Evolutionary conservation across 2,113 vertebrate genomes (phyloP).

Genomic region (Nothoprocta perdicaria): DNA sequence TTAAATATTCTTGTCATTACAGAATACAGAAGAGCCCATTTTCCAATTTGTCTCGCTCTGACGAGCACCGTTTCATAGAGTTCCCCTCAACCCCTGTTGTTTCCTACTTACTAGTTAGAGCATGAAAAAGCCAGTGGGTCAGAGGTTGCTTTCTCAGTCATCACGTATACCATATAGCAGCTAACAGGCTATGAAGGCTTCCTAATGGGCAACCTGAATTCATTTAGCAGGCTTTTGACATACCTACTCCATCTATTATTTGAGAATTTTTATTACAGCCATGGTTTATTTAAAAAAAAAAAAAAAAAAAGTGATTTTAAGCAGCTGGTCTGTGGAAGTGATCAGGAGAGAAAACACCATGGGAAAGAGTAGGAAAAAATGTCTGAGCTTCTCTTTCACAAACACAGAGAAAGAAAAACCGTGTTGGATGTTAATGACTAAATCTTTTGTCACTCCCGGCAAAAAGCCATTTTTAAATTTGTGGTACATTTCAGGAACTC

Average conservation of each 20-base stretch:
- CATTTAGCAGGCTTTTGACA: conserved; percentile 29
- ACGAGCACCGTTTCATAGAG: conserved; percentile 47
- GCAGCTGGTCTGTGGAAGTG: not conserved
- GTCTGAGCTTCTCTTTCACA: not conserved
- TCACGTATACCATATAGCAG: conserved; percentile 1
- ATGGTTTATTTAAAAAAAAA: not conserved
- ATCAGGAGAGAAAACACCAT: not conserved
- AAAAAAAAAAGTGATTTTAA: not conserved
- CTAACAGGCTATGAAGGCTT: conserved; percentile 20
- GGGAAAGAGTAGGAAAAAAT: not conserved
- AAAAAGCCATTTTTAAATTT: conserved; percentile 38
- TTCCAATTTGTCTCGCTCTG: conserved; percentile 53
- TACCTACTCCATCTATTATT: conserved; percentile 11
- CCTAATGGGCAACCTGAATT: conserved; percentile 45
- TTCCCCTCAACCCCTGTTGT: conserved; percentile 66
- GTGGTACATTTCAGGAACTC: conserved; percentile 46
- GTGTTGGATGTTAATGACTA: conserved; percentile 16
- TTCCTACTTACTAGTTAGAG: conserved; percentile 72
- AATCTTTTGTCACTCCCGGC: conserved; percentile 35
- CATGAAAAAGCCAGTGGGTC: conserved; percentile 68
- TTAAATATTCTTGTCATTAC: conserved; percentile 70
- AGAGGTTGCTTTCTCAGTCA: conserved; percentile 54
- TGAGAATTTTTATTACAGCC: conserved; percentile 12
- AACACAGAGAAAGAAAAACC: conserved; percentile 41
- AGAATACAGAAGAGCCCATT: conserved; percentile 61